Evolutionary conservation across 1,140 invertebrate genomes (phyloP).

Genomic region (Neodiprion virginianus): DNA sequence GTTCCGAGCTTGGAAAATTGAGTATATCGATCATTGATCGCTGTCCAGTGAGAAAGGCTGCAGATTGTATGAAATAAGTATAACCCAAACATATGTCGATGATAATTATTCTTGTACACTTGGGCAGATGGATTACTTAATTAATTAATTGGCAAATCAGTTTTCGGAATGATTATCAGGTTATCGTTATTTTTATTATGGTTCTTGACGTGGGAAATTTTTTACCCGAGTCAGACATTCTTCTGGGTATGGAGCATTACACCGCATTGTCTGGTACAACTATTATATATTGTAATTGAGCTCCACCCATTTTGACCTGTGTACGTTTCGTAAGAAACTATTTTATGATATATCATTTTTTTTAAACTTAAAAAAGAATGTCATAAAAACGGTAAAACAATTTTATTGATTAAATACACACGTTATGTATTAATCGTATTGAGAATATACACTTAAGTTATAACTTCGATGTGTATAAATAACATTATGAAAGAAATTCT

Average conservation of each 20-base stretch:
- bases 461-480: neutral
- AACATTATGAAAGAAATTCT: neutral
- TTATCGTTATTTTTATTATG: no score
- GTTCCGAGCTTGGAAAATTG: no score
- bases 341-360: neutral
- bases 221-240: no score
- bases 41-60: no score
- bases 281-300: neutral
- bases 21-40: no score
- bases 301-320: neutral
- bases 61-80: no score
- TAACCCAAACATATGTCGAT: no score
- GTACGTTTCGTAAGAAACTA: neutral
- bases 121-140: no score
- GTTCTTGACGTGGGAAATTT: no score
- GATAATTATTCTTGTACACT: no score
- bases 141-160: no score
- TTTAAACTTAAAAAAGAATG: neutral
- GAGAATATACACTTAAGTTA: neutral
- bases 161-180: no score
- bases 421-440: neutral
- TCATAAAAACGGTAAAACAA: neutral
- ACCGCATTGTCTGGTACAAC: constrained; percentile 2
- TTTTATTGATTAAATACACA: neutral
- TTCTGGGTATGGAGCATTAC: neutral